Percentiles rank a stretch among this genome's conserved stretches.
Evolutionary conservation across 2,113 vertebrate genomes (phyloP).

Genomic region (Corythoichthys intestinalis): DNA sequence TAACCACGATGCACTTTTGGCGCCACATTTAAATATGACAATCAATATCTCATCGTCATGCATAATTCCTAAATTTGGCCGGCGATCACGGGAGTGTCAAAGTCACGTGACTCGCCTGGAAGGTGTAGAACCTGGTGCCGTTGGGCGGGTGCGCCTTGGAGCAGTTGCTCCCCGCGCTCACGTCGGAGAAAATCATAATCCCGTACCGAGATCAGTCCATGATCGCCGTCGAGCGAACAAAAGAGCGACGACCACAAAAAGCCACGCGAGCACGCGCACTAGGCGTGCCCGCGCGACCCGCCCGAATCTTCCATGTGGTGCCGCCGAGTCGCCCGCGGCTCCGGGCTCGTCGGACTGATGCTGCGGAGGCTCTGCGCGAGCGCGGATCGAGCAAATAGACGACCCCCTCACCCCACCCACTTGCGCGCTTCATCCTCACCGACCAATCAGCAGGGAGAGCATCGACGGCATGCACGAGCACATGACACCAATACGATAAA

Average conservation of each 20-base stretch:
- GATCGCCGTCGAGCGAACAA: not conserved
- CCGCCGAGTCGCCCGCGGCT: not conserved
- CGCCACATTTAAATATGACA: not conserved
- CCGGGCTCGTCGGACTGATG: not conserved
- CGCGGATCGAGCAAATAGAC: not conserved
- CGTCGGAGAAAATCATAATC: constrained; percentile 98
- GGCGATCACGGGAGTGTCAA: not conserved
- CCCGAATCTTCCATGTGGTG: not conserved
- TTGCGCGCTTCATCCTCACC: not conserved
- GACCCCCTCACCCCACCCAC: not conserved
- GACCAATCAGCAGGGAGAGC: constrained; percentile 3
- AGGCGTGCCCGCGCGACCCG: not conserved
- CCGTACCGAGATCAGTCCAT: constrained; percentile 40
- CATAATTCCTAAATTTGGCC: not conserved
- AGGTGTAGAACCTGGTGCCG: constrained; percentile 94
- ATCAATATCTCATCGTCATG: not conserved
- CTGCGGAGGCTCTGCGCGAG: not conserved
- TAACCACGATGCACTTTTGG: not conserved
- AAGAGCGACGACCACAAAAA: not conserved
- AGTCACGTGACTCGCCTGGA: constrained; percentile 83
- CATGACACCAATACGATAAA: not conserved
- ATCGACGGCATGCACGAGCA: not conserved
- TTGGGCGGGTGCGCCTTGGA: constrained; percentile 95
- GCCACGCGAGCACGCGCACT: not conserved
- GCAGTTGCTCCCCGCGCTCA: constrained; percentile 91